phyloP scores from a whole-genome alignment of 2,888 invertebrate genomes.

The Lasioglossum lativentre region DNA sequence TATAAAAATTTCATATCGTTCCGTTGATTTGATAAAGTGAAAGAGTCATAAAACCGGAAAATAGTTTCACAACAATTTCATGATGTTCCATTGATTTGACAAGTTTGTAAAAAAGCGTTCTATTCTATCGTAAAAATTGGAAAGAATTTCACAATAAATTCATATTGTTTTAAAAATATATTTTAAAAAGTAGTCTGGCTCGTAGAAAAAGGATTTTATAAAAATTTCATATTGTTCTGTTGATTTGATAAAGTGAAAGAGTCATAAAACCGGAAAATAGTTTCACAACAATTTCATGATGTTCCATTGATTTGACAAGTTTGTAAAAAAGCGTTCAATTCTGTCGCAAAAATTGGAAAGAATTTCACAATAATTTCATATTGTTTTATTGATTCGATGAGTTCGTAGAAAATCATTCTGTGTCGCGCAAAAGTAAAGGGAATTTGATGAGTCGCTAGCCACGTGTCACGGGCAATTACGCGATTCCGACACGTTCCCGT shows the following conservation, averaged over 20 bases:
- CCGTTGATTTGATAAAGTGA: no score
- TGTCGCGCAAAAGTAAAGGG: not conserved
- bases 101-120: not conserved
- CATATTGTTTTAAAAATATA: not conserved
- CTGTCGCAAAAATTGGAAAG: not conserved
- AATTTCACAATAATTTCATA: not conserved
- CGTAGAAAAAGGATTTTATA: not conserved
- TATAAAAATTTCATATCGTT: not conserved
- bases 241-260: no score
- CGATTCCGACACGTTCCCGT: not conserved
- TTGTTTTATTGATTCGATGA: not conserved
- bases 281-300: not conserved
- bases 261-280: no score
- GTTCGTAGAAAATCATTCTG: not conserved
- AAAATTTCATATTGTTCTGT: not conserved
- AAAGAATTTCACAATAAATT: not conserved
- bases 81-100: not conserved
- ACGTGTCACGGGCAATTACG: not conserved
- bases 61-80: not conserved
- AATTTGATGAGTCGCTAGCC: not conserved
- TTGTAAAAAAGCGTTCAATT: not conserved
- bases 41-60: no score
- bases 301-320: not conserved
- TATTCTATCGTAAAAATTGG: not conserved
- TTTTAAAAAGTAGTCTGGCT: not conserved